These are phyloP conservation scores for Mastacembelus armatus DNA, from an alignment of 2,797 vertebrate genomes.

Conservation along the genomic window DNA sequence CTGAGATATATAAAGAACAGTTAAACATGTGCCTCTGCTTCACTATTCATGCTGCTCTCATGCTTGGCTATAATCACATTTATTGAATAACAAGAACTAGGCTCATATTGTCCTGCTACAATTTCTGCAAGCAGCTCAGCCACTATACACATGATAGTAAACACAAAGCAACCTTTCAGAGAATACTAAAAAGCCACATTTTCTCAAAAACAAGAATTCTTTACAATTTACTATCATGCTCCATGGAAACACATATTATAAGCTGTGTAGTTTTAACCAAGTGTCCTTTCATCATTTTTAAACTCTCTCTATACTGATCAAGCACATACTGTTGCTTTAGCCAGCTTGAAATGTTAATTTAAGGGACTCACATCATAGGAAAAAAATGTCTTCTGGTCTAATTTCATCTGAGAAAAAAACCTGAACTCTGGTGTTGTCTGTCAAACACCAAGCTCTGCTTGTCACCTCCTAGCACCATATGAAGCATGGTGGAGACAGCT, in stretches of 20 bases:
- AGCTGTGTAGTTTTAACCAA: conserved; percentile 8
- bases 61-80: conserved; percentile 71
- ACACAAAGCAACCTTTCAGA: conserved; percentile 66
- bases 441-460: too few species aligned
- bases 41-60: conserved; percentile 40
- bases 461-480: too few species aligned
- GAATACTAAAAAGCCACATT: conserved; percentile 36
- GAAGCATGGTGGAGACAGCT: too few species aligned
- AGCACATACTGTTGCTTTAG: not conserved
- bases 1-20: conserved; percentile 41
- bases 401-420: too few species aligned
- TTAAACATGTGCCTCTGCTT: conserved; percentile 58
- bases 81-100: conserved; percentile 70
- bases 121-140: conserved; percentile 42
- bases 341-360: too few species aligned
- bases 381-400: not conserved
- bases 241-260: conserved; percentile 26
- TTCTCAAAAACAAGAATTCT: conserved; percentile 4
- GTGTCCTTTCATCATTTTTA: conserved; percentile 13
- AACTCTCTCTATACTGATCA: conserved; percentile 10
- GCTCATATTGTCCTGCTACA: conserved; percentile 60
- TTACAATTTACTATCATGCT: conserved; percentile 7
- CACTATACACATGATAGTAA: conserved; percentile 54
- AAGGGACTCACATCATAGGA: not conserved
- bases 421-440: too few species aligned